Percentiles rank a stretch among this genome's conserved stretches.
phyloP scores from a whole-genome alignment of 2,888 invertebrate species.

The Bugulina stolonifera region DNA sequence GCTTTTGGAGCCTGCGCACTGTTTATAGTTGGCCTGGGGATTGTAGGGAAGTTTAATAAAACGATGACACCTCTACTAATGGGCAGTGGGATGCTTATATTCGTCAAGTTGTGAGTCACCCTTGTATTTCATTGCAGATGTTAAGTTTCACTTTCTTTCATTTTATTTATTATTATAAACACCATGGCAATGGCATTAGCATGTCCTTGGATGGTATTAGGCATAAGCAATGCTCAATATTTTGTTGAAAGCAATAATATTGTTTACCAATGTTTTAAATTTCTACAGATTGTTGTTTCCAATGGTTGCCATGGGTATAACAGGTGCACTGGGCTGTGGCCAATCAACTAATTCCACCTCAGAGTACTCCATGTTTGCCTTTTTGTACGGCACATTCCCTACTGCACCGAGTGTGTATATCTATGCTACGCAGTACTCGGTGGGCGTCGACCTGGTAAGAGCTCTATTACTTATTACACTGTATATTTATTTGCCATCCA shows the following conservation, averaged over 20 bases:
- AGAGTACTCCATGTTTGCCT: slow-evolving; percentile 83
- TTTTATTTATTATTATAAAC: background rate
- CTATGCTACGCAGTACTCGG: slow-evolving; percentile 77
- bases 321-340: slow-evolving; percentile 62
- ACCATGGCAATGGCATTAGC: background rate
- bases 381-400: slow-evolving; percentile 91
- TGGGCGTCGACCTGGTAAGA: slow-evolving; percentile 76
- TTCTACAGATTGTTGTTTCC: slow-evolving; percentile 57
- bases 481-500: no score
- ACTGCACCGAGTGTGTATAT: slow-evolving; percentile 94
- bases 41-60: slow-evolving; percentile 82
- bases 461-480: background rate
- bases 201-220: no score
- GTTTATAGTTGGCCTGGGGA: slow-evolving; percentile 80
- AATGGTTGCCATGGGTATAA: slow-evolving; percentile 76
- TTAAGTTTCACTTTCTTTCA: background rate
- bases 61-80: slow-evolving; percentile 72
- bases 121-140: background rate
- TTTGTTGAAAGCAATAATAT: no score
- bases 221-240: no score
- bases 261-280: no score
- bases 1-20: slow-evolving; percentile 87
- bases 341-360: slow-evolving; percentile 67
- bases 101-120: slow-evolving; percentile 64
- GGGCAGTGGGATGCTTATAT: slow-evolving; percentile 77